Conservation (phyloP, 2,888 invertebrate genomes). For the Eurytoma adleriae region DNA sequence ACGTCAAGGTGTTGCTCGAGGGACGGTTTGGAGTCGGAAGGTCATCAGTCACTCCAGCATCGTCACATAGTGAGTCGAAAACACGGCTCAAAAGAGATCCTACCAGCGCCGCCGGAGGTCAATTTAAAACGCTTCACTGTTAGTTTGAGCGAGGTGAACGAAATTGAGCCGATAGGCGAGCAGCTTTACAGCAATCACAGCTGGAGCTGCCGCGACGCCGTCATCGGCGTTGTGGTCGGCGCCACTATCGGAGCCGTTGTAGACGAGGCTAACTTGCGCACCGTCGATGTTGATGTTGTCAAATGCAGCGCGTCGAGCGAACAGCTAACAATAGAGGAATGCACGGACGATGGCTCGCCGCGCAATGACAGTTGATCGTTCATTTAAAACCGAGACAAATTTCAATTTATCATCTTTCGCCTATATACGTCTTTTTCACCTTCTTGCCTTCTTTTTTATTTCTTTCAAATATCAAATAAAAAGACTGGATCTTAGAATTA, state of each 20-base stretch:
- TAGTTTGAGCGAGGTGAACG: conserved; percentile 56
- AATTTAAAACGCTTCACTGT: conserved; percentile 61
- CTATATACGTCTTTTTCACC: no score
- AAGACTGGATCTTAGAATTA: no score
- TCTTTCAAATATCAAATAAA: no score
- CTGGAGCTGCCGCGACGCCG: neutral
- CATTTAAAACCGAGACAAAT: no score
- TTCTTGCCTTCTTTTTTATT: no score
- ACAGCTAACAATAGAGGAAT: conserved; percentile 30
- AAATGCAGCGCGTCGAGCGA: conserved; percentile 23
- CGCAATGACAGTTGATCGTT: no score
- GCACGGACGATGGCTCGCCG: neutral
- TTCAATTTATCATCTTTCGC: no score
- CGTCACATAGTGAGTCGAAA: conserved; percentile 57
- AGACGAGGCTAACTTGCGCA: neutral
- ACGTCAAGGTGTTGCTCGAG: conserved; percentile 70
- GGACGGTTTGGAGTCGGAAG: conserved; percentile 59
- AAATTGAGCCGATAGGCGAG: neutral
- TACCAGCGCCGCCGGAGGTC: conserved; percentile 54
- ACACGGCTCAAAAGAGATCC: conserved; percentile 63
- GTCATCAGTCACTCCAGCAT: conserved; percentile 40
- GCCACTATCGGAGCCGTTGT: conserved; percentile 3
- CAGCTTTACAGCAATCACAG: neutral
- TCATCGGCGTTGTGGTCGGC: conserved; percentile 17
- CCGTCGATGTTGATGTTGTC: conserved; percentile 31